These are phyloP conservation scores for Scatophagus argus DNA, from an alignment of 2,113 vertebrate species.

Conservation along the genomic window DNA sequence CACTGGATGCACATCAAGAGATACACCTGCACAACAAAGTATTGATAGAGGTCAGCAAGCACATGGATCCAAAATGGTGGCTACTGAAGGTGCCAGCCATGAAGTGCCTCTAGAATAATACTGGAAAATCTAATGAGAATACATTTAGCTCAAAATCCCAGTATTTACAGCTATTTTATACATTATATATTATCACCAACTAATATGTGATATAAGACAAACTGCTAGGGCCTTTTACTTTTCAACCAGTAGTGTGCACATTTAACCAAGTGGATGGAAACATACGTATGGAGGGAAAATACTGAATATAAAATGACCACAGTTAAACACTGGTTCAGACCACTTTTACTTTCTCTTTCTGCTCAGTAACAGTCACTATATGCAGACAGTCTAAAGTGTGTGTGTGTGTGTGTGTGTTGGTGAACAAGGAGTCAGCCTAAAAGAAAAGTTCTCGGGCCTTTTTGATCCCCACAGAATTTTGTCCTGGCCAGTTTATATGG, in stretches of 20 bases:
- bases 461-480: constrained; percentile 50
- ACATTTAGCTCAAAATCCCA: not conserved
- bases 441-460: constrained; percentile 23
- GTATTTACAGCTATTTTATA: not conserved
- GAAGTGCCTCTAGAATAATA: not conserved
- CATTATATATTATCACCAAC: not conserved
- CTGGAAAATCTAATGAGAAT: not conserved
- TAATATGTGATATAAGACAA: no score
- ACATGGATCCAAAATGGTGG: constrained; percentile 9
- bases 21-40: constrained; percentile 15
- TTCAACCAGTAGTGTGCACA: not conserved
- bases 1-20: constrained; percentile 2
- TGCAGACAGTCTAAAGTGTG: constrained; percentile 14
- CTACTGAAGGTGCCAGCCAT: not conserved
- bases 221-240: not conserved
- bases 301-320: not conserved
- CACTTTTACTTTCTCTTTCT: not conserved
- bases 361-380: constrained; percentile 13
- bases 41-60: not conserved
- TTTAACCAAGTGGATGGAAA: not conserved
- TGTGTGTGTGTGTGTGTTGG: not conserved
- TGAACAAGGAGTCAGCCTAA: constrained; percentile 10
- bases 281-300: not conserved
- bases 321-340: constrained; percentile 16
- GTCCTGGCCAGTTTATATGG: constrained; percentile 30